These are phyloP conservation scores for Ataeniobius toweri DNA, from an alignment of 2,797 vertebrate species.

Conservation along the genomic window DNA sequence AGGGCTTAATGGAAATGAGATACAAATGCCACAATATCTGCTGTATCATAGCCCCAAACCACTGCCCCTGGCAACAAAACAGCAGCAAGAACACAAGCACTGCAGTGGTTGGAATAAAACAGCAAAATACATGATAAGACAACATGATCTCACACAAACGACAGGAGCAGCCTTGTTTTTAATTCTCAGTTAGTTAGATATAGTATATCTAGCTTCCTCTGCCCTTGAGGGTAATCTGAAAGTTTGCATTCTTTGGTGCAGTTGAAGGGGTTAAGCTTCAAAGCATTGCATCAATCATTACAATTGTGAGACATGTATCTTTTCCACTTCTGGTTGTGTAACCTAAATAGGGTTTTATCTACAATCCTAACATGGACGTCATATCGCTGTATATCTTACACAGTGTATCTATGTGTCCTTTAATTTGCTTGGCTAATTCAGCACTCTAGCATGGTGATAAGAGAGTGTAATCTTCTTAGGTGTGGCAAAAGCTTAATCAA, in stretches of 20 bases:
- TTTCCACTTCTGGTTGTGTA: conserved; percentile 44
- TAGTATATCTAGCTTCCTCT: conserved; percentile 38
- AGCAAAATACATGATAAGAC: conserved; percentile 28
- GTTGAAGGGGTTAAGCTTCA: conserved; percentile 63
- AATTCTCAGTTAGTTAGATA: conserved; percentile 24
- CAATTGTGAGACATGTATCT: conserved; percentile 40
- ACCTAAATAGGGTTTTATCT: conserved; percentile 67
- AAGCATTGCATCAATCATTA: conserved; percentile 52
- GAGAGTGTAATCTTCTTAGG: conserved; percentile 82
- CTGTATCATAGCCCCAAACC: conserved; percentile 61
- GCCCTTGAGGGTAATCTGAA: conserved; percentile 44
- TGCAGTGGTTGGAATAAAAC: conserved; percentile 38
- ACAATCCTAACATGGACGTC: conserved; percentile 65
- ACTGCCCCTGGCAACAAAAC: conserved; percentile 56
- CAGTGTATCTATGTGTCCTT: conserved; percentile 68
- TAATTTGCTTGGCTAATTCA: conserved; percentile 76
- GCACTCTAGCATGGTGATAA: conserved; percentile 77
- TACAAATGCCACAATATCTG: conserved; percentile 72
- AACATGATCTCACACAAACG: conserved; percentile 11
- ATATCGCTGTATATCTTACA: conserved; percentile 63
- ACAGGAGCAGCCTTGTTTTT: conserved; percentile 11
- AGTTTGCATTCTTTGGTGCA: conserved; percentile 35
- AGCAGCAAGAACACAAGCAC: conserved; percentile 31
- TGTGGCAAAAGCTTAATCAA: conserved; percentile 83
- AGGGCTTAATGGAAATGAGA: conserved; percentile 72